Base-by-base conservation (phyloP, 30 jellyfish, hydroid and myxozoan species). In the Hydractinia symbiolongicarpus region DNA sequence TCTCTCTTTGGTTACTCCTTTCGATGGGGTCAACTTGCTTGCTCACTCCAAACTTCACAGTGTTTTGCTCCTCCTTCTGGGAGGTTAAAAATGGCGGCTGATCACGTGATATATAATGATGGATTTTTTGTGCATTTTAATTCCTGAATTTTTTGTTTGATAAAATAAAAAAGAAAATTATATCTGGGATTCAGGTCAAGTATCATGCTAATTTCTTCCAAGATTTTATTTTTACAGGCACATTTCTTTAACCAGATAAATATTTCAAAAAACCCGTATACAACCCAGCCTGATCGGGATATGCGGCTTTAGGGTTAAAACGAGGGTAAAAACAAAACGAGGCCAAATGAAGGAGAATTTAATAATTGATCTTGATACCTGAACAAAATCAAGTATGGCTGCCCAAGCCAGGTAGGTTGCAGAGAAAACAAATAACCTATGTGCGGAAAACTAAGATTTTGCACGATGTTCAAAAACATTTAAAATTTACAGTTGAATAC, bases 351-450 rank as follows among this genome's bases (percentile, higher is more conserved):
- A 71, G 80, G 80, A 71, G 80, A 71, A 71, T 71, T 71, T 71
- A 71, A 50, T 20, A 20, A 20, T n/a, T 53, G 80, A 71, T 71
- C 80, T 49, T n/a, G 85, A 77, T 44, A 77, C 75, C 58, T 52
- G 54, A 77, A 58, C 76, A 61, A 77, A 77, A 66, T 30, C 85
- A 77, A 77, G 85, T 77, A 77, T 77, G 85, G 85, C 85, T 77
- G 85, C 85, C 85, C 78, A 77, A 77, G 85, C 85, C 85, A 77
- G 85, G 85, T 77, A 71, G 61, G 80, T 71, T 49, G 52, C 19
- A 64, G 40, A 64, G 9, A 30, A 66, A 8, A 66, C 14, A 66
- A 66, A 19, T 13, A 60, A 60, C 19, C 19, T 60, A 60, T 60
- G 17, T 13, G 19, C 19, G 19, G 1, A 60, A 13, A 13, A 13